Percentiles rank a stretch among this genome's conserved stretches.
Conservation (phyloP, 1,140 invertebrate species). For the Melipona quadrifasciata region DNA sequence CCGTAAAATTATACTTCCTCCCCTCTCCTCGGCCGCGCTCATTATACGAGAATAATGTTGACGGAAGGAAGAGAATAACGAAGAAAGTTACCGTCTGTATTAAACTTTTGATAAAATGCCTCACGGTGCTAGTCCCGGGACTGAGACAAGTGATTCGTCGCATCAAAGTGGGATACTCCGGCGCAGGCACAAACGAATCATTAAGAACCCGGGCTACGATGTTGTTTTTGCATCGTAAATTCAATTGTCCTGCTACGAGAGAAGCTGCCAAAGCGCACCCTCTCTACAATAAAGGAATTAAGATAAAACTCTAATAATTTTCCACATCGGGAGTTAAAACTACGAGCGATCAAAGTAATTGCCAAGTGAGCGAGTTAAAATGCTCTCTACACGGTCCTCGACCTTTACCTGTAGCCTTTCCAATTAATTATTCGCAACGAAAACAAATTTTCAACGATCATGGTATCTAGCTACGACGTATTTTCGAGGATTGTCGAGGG, state of each 20-base stretch:
- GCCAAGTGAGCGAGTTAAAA: background rate
- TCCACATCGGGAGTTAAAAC: background rate
- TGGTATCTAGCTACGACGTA: background rate
- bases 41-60: constrained; percentile 76
- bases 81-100: constrained; percentile 73
- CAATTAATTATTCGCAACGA: background rate
- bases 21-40: constrained; percentile 22
- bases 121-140: constrained; percentile 45
- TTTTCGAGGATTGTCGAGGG: background rate
- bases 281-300: background rate
- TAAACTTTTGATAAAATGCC: constrained; percentile 70
- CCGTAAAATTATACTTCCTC: constrained; percentile 69
- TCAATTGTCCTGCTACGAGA: constrained; percentile 1
- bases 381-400: background rate
- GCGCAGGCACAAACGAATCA: constrained; percentile 48
- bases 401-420: background rate
- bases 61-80: constrained; percentile 72
- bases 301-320: background rate
- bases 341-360: background rate
- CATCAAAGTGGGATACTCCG: constrained; percentile 58
- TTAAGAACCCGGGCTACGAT: constrained; percentile 11
- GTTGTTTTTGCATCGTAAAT: constrained; percentile 41
- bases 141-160: constrained; percentile 59
- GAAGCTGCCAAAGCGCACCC: background rate
- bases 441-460: background rate